A percentile compares a stretch with the other conserved stretches of the same genome.
Evolutionary conservation across 2,888 invertebrate species (phyloP).

Genomic region (Sclerodermus sp.): DNA sequence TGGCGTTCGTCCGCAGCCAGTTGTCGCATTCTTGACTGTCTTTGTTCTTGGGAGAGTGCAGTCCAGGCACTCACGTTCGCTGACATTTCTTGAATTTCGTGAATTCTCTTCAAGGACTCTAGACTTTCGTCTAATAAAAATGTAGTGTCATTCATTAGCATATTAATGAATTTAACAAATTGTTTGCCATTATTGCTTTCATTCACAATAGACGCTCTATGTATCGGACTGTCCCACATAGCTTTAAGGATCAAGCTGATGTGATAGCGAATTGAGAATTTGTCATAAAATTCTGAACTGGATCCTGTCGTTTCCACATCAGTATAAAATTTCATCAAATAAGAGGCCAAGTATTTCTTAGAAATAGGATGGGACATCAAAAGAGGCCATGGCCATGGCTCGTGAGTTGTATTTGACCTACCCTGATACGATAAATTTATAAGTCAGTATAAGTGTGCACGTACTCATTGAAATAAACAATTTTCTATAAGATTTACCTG

Average conservation of each 20-base stretch:
- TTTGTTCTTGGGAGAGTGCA: conserved; percentile 68
- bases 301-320: conserved; percentile 97
- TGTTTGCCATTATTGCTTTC: conserved; percentile 90
- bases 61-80: conserved; percentile 71
- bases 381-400: too few species aligned
- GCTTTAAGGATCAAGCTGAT: conserved; percentile 95
- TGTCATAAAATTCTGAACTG: conserved; percentile 98
- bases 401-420: conserved; percentile 61
- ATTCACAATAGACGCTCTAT: conserved; percentile 82
- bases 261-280: conserved; percentile 97
- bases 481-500: conserved; percentile 46
- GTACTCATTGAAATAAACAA: background rate
- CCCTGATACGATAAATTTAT: conserved; percentile 31
- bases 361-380: conserved; percentile 89
- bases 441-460: conserved; percentile 3
- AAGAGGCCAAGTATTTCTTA: conserved; percentile 79
- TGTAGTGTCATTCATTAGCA: conserved; percentile 98
- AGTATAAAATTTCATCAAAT: conserved; percentile 97
- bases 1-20: conserved; percentile 83
- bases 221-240: conserved; percentile 91
- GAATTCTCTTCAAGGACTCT: conserved; percentile 85
- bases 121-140: conserved; percentile 95
- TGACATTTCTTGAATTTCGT: conserved; percentile 85
- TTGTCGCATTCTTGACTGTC: conserved; percentile 76
- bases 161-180: conserved; percentile 95